Evolutionary conservation across 2,888 invertebrate species (phyloP).

Genomic region (Drosophila mercatorum): DNA sequence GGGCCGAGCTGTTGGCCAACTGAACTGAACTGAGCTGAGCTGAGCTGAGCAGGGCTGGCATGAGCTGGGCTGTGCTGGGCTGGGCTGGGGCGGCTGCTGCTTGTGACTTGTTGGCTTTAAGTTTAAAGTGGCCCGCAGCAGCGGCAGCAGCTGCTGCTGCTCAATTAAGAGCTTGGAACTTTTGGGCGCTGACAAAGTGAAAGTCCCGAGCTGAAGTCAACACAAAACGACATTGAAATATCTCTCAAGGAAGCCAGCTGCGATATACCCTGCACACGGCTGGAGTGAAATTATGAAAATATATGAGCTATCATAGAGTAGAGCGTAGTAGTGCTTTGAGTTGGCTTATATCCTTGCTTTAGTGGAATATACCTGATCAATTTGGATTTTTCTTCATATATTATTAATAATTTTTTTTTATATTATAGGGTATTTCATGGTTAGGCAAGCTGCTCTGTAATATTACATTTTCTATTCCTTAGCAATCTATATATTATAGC

Average conservation of each 20-base stretch:
- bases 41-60: neutral
- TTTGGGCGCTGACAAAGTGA: conserved; percentile 67
- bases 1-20: conserved; percentile 32
- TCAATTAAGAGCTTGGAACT: conserved; percentile 42
- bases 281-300: too few species aligned
- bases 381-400: too few species aligned
- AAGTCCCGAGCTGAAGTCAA: conserved; percentile 49
- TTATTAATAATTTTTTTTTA: too few species aligned
- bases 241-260: conserved; percentile 45
- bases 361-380: too few species aligned
- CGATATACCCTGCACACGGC: conserved; percentile 21
- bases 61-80: neutral
- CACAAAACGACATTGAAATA: conserved; percentile 62
- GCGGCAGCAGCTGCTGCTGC: conserved; percentile 30
- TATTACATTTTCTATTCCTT: too few species aligned
- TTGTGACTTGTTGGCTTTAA: conserved; percentile 55
- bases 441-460: too few species aligned
- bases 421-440: too few species aligned
- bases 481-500: too few species aligned
- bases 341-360: too few species aligned
- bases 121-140: conserved; percentile 34
- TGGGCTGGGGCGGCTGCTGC: neutral
- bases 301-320: too few species aligned
- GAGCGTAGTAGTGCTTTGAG: too few species aligned
- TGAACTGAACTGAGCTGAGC: conserved; percentile 3